Base-by-base conservation (phyloP, 2,888 invertebrate genomes). In the Papilio protenor region DNA sequence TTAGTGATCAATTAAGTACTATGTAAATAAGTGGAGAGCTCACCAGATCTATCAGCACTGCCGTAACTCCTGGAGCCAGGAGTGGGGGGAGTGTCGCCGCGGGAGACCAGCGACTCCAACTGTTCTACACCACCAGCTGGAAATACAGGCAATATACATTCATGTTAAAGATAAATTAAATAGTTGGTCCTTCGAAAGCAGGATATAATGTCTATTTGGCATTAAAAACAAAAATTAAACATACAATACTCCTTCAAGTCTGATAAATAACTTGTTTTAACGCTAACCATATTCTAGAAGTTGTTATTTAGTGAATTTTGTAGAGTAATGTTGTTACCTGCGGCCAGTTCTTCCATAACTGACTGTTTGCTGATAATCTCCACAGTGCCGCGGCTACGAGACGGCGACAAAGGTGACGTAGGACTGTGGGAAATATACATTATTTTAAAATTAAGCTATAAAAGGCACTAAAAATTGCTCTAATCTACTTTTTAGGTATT, bases 311-410 rank as follows among this genome's bases (percentile, higher is more conserved):
- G 57, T 57, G 10, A 4, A 8, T 21, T 57, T 57, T 59, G 3
- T 12, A 23, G 3, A 27, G 61, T 14, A 61, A 27, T 61, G 23
- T 16, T n/a, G 12, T 64, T 55, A 93, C 94, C 94, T 49, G 93
- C 92, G 0, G 91, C 94, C 0, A 94, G 84, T 71, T 94, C 94
- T 45, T 94, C 94, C 91, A 94, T 89, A 18, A 94, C 92, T 0
- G 92, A 94, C 77, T 91, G 93, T 27, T 92, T 90, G 85, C 89
- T 92, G 84, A 95, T 93, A 59, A 95, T 93, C 86, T 95, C 95
- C 0, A 95, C 86, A 0, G 91, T 89, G 16, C 91, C 91, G 2
- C 84, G 84, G 14, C 82, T 82, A 16, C 92, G 89, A 0, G 87
- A 83, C 10, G 93, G 92, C 0, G 92, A 92, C 27, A 91, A 84